A percentile compares a stretch with the other conserved stretches of the same genome.
Evolutionary conservation across 2,888 invertebrate genomes (phyloP).

Genomic region (Macaria liturata): DNA sequence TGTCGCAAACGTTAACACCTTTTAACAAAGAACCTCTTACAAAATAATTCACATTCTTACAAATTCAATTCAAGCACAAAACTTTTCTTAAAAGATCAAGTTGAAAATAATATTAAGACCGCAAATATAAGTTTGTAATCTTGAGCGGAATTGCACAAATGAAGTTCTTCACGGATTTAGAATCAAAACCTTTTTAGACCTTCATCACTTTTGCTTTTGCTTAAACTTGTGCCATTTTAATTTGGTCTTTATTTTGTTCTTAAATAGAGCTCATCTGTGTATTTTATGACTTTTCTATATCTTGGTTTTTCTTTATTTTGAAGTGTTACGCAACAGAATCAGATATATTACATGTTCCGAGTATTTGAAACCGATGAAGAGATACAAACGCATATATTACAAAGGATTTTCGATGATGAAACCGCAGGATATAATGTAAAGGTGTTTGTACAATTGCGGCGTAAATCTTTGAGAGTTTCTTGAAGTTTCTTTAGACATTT

Average conservation of each 20-base stretch:
- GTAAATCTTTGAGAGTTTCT: too few species aligned
- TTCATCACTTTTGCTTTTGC: too few species aligned
- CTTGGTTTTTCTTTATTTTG: neutral
- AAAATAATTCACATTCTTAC: neutral
- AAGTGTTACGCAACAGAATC: constrained; percentile 21
- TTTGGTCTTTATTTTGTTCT: too few species aligned
- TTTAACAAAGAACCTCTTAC: constrained; percentile 16
- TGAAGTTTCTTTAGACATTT: too few species aligned
- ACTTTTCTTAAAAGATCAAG: neutral
- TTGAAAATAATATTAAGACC: neutral
- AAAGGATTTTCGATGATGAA: constrained; percentile 16
- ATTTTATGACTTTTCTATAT: too few species aligned
- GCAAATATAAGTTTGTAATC: constrained; percentile 15
- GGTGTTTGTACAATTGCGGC: constrained; percentile 1
- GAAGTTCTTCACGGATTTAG: constrained; percentile 13
- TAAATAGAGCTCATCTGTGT: neutral
- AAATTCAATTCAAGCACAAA: neutral
- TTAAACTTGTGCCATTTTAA: neutral
- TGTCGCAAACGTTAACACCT: constrained; percentile 27
- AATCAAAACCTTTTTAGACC: too few species aligned
- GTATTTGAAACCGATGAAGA: constrained; percentile 18
- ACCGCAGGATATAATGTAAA: constrained; percentile 20
- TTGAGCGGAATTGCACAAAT: constrained; percentile 27
- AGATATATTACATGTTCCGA: constrained; percentile 21
- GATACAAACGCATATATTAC: constrained; percentile 29